These are phyloP conservation scores for Himalopsyche kuldschensis DNA, from an alignment of 2,888 invertebrate genomes.

Conservation along the genomic window DNA sequence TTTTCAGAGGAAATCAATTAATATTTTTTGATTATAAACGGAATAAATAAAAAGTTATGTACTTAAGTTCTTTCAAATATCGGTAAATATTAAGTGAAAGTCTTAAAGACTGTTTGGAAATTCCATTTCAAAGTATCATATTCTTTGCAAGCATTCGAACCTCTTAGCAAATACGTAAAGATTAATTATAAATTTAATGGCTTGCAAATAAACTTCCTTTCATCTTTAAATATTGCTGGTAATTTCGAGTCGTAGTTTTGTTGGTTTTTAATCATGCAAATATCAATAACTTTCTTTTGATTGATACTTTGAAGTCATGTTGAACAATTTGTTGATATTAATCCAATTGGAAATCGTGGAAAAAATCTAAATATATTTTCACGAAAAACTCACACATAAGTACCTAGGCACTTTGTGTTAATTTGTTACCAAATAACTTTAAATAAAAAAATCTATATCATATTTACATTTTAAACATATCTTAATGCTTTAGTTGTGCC, in stretches of 20 bases:
- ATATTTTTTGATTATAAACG: too few species aligned
- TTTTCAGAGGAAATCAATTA: too few species aligned
- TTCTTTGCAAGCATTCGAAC: background rate
- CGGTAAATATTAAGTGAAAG: background rate
- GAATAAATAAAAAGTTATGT: too few species aligned
- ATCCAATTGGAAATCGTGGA: background rate
- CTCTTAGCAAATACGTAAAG: background rate
- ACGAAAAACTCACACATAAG: too few species aligned
- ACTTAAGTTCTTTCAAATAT: too few species aligned
- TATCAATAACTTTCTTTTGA: background rate
- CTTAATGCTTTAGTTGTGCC: too few species aligned
- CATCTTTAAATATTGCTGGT: background rate
- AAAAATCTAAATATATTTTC: too few species aligned
- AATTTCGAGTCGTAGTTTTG: background rate
- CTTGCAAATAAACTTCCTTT: background rate
- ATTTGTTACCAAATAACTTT: too few species aligned
- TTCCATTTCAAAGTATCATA: background rate
- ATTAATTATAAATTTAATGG: conserved; percentile 2
- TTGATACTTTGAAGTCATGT: background rate
- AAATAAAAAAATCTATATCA: too few species aligned
- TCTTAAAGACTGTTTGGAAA: background rate
- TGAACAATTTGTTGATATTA: background rate
- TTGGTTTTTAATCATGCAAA: background rate
- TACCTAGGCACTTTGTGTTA: too few species aligned
- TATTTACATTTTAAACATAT: too few species aligned